A percentile compares a stretch with the other conserved stretches of the same genome.
phyloP scores from a whole-genome alignment of 2,113 vertebrate species.

The Sinocyclocheilus anshuiensis region DNA sequence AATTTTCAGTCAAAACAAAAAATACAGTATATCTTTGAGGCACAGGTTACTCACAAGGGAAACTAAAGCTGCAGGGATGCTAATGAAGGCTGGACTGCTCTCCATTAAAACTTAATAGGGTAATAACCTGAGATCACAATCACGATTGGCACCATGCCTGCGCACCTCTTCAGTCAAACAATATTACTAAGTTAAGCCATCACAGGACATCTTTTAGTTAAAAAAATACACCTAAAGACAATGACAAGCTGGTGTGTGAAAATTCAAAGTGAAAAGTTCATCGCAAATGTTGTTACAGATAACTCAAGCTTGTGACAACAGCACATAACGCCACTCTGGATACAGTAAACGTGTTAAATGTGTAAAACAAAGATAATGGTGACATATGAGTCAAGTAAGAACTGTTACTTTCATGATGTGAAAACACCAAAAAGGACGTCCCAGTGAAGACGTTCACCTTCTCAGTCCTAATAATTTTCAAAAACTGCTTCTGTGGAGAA shows the following conservation, averaged over 20 bases:
- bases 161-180: constrained; percentile 25
- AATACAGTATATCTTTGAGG: not conserved
- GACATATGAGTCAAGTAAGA: not conserved
- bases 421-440: not conserved
- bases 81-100: constrained; percentile 9
- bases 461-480: not conserved
- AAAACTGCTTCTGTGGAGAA: constrained; percentile 34
- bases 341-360: not conserved
- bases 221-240: not conserved
- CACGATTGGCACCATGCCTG: constrained; percentile 36
- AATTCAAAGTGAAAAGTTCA: not conserved
- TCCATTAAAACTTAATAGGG: constrained; percentile 52
- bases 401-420: not conserved
- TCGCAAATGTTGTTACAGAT: not conserved
- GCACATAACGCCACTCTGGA: not conserved
- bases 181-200: constrained; percentile 15
- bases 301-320: not conserved
- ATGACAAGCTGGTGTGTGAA: not conserved
- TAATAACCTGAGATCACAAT: constrained; percentile 52
- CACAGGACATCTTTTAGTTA: not conserved
- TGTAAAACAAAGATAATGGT: not conserved
- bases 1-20: not conserved
- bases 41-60: constrained; percentile 13
- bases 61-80: constrained; percentile 44
- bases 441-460: not conserved